phyloP scores from a whole-genome alignment of 2,797 vertebrate species.

The Cyprinella venusta region DNA sequence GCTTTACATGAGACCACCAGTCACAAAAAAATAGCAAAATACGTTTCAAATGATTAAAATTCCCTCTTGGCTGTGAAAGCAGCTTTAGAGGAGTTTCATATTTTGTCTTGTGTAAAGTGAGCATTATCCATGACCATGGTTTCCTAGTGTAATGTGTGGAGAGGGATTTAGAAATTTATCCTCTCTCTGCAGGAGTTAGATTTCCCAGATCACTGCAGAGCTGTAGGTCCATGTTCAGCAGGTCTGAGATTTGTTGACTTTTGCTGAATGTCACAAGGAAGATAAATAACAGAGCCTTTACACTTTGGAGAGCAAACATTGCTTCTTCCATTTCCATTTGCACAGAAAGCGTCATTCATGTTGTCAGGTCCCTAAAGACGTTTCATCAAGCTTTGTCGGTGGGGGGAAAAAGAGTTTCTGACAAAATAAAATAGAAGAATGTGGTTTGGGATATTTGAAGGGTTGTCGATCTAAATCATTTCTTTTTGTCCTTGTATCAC shows the following conservation, averaged over 20 bases:
- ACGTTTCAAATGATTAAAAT: neutral
- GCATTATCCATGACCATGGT: constrained; percentile 2
- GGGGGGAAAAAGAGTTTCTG: neutral
- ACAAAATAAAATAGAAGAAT: constrained; percentile 29
- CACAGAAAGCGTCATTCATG: constrained; percentile 38
- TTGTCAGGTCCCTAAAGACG: constrained; percentile 38
- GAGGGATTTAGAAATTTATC: constrained; percentile 50
- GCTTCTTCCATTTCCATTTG: constrained; percentile 44
- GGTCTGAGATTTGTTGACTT: constrained; percentile 55
- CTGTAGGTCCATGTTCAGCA: constrained; percentile 34
- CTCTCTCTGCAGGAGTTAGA: constrained; percentile 30
- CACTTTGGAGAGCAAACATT: constrained; percentile 51
- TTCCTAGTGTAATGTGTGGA: constrained; percentile 32
- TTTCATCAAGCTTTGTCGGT: constrained; percentile 38
- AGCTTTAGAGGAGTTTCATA: neutral
- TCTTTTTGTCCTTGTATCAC: neutral
- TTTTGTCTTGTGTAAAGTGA: constrained; percentile 27
- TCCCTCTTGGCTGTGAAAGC: neutral
- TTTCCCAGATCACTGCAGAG: constrained; percentile 40
- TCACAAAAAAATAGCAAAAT: neutral
- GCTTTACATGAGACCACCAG: neutral
- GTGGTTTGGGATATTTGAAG: constrained; percentile 9
- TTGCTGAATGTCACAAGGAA: constrained; percentile 53
- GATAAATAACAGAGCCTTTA: constrained; percentile 54
- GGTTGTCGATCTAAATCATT: constrained; percentile 13